phyloP scores from a whole-genome alignment of 2,797 vertebrate genomes.

The Protonibea diacanthus region DNA sequence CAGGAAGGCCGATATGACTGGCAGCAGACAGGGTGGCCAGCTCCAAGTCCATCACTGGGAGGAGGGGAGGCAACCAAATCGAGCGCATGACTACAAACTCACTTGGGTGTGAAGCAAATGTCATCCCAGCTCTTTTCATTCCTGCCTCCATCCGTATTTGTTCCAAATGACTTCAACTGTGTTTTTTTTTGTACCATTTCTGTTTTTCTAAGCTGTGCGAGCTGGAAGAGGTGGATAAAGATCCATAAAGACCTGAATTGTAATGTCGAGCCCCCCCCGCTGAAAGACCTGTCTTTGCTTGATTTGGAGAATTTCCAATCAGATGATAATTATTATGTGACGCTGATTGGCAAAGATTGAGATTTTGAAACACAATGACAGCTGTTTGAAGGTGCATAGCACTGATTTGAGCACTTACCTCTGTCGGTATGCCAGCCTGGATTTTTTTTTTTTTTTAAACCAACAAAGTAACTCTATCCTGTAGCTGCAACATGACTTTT shows the following conservation, averaged over 20 bases:
- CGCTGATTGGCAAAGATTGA: background rate
- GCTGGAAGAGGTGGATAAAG: background rate
- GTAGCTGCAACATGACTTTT: background rate
- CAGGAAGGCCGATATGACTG: slow-evolving; percentile 66
- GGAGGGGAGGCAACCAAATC: slow-evolving; percentile 22
- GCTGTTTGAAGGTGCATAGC: background rate
- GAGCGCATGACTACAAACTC: slow-evolving; percentile 55
- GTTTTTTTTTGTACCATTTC: background rate
- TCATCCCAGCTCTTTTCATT: slow-evolving; percentile 57
- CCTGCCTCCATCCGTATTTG: slow-evolving; percentile 40
- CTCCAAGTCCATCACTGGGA: slow-evolving; percentile 68
- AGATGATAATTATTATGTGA: background rate
- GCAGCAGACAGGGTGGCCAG: slow-evolving; percentile 65
- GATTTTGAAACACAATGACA: background rate
- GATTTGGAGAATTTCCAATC: background rate
- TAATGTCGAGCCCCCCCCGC: background rate
- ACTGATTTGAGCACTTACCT: background rate
- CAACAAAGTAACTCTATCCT: background rate
- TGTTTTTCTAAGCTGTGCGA: slow-evolving; percentile 13
- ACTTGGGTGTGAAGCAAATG: slow-evolving; percentile 75
- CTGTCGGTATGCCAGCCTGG: background rate
- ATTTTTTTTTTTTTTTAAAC: background rate
- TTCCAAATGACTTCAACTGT: slow-evolving; percentile 49
- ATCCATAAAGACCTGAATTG: background rate
- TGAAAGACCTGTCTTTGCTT: background rate